Conservation (phyloP, 2,113 vertebrate species). For the Octodon degus region DNA sequence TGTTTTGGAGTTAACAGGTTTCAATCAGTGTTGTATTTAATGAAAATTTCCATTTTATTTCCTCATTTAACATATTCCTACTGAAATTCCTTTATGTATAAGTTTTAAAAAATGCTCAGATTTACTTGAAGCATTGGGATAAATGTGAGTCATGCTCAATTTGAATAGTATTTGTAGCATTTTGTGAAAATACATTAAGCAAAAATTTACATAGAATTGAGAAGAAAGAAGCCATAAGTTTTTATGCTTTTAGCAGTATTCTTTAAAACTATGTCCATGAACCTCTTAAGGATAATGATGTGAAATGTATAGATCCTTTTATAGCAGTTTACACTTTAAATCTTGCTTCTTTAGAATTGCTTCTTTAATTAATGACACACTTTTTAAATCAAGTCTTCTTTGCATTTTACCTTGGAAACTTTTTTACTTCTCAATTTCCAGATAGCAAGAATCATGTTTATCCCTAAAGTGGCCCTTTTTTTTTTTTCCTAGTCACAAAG, state of each 20-base stretch:
- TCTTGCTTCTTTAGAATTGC: conserved; percentile 38
- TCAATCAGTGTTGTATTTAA: neutral
- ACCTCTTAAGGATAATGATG: neutral
- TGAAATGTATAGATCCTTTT: neutral
- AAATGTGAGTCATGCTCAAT: neutral
- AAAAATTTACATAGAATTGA: conserved; percentile 9
- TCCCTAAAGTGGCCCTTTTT: neutral
- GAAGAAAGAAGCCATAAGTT: neutral
- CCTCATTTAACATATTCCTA: neutral
- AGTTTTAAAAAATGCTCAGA: neutral
- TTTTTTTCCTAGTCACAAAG: neutral
- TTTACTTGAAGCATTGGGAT: neutral
- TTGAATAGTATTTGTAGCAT: neutral
- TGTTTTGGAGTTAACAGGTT: conserved; percentile 1
- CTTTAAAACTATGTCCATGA: neutral
- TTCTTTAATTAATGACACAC: neutral
- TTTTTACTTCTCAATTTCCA: conserved; percentile 27
- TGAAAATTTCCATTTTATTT: conserved; percentile 15
- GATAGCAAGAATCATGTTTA: neutral
- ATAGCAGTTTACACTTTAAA: neutral
- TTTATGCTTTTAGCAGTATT: neutral
- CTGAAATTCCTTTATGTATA: neutral
- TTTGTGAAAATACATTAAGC: neutral
- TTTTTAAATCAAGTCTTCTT: conserved; percentile 29
- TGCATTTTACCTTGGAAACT: neutral